phyloP scores from a whole-genome alignment of 1,140 invertebrate genomes.

The Belonocnema kinseyi region DNA sequence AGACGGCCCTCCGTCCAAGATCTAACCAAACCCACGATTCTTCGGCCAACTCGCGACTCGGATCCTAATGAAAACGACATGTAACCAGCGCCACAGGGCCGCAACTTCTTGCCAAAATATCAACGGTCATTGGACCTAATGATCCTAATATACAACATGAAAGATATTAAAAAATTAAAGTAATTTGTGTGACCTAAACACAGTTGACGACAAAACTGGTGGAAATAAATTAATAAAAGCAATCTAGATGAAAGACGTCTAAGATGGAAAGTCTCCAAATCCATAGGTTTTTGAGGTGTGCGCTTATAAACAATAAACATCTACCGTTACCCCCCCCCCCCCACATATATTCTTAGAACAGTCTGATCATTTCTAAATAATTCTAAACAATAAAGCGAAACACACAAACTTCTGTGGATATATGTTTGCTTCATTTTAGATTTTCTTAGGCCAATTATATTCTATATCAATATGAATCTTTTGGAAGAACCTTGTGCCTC shows the following conservation, averaged over 20 bases:
- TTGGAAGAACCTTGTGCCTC: too few species aligned
- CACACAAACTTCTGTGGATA: too few species aligned
- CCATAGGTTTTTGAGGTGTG: too few species aligned
- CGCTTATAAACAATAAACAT: too few species aligned
- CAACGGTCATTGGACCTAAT: constrained; percentile 7
- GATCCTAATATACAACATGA: neutral
- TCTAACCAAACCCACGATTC: constrained; percentile 65
- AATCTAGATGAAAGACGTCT: constrained; percentile 29
- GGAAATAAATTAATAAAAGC: neutral
- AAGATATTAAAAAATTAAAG: neutral
- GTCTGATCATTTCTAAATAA: too few species aligned
- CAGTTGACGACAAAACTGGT: too few species aligned
- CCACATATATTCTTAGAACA: too few species aligned
- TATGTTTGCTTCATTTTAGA: too few species aligned
- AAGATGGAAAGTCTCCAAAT: neutral
- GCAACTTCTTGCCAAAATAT: constrained; percentile 26
- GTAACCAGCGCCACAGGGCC: constrained; percentile 32
- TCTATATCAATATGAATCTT: too few species aligned
- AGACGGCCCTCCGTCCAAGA: constrained; percentile 71
- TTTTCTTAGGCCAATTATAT: too few species aligned
- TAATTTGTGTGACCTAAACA: neutral
- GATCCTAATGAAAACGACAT: constrained; percentile 65
- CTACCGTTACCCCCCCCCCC: too few species aligned
- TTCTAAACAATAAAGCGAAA: too few species aligned
- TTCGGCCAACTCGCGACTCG: constrained; percentile 56